Evolutionary conservation across 2,797 vertebrate species (phyloP).

Genomic region (Serranus cabrilla): DNA sequence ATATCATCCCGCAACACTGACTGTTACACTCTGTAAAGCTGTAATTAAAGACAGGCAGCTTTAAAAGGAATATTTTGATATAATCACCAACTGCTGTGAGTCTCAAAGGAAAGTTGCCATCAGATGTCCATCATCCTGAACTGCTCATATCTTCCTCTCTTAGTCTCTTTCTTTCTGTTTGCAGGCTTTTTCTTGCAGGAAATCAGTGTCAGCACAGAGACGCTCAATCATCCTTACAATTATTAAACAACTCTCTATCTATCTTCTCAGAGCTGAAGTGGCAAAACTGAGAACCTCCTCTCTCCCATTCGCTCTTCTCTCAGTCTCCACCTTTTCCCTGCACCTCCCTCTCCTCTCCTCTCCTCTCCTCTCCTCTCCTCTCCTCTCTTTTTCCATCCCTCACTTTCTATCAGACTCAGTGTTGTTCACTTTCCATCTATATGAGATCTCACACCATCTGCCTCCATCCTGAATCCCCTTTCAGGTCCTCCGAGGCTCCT

Average conservation of each 20-base stretch:
- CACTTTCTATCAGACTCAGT: constrained; percentile 38
- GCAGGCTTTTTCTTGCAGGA: not conserved
- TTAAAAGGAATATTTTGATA: not conserved
- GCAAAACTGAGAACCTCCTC: constrained; percentile 35
- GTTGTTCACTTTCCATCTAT: constrained; percentile 34
- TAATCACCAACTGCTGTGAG: constrained; percentile 48
- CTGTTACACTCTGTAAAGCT: not conserved
- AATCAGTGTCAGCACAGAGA: not conserved
- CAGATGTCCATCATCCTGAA: constrained; percentile 3
- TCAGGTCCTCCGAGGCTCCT: constrained; percentile 48
- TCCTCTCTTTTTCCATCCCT: constrained; percentile 30
- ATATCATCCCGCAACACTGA: not conserved
- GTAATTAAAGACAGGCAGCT: not conserved
- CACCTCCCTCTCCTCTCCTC: constrained; percentile 49
- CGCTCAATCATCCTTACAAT: not conserved
- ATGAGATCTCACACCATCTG: constrained; percentile 58
- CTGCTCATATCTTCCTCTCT: not conserved
- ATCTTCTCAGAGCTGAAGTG: constrained; percentile 21
- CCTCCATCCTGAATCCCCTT: constrained; percentile 58
- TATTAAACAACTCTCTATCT: constrained; percentile 22
- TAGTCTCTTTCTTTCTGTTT: not conserved
- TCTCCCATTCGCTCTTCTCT: constrained; percentile 40
- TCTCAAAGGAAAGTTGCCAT: constrained; percentile 7
- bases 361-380: constrained; percentile 23
- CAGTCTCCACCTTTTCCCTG: constrained; percentile 64